These are phyloP conservation scores for Drosophila percnosoma DNA, from an alignment of 2,888 invertebrate species.

Conservation along the genomic window DNA sequence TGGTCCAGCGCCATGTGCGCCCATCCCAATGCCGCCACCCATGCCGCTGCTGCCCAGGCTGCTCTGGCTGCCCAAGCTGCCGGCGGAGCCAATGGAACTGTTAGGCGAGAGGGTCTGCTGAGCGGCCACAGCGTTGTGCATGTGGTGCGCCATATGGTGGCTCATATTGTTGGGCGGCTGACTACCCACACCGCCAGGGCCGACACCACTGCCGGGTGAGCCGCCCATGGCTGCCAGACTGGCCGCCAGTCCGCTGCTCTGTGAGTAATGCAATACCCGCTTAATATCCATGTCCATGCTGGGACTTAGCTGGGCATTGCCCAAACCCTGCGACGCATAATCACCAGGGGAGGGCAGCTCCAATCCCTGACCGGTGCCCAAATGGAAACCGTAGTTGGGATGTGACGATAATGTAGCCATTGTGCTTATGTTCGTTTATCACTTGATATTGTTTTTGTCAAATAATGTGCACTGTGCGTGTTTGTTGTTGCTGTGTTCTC, in stretches of 20 bases:
- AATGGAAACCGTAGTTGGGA: slow-evolving; percentile 85
- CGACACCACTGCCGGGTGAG: slow-evolving; percentile 81
- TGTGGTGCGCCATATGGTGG: slow-evolving; percentile 78
- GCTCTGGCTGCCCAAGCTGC: slow-evolving; percentile 67
- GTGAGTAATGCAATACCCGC: slow-evolving; percentile 84
- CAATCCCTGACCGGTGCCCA: slow-evolving; percentile 81
- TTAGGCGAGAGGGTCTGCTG: slow-evolving; percentile 83
- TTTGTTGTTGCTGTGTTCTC: slow-evolving; percentile 31
- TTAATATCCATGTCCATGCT: slow-evolving; percentile 84
- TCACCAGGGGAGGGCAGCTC: slow-evolving; percentile 84
- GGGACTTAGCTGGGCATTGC: slow-evolving; percentile 74
- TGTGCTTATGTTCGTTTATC: slow-evolving; percentile 40
- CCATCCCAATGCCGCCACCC: slow-evolving; percentile 61
- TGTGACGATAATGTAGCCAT: slow-evolving; percentile 85
- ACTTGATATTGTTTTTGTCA: slow-evolving; percentile 38
- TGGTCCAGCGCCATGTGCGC: slow-evolving; percentile 39
- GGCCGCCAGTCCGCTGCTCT: slow-evolving; percentile 81
- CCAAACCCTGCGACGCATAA: slow-evolving; percentile 81
- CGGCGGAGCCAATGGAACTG: slow-evolving; percentile 81
- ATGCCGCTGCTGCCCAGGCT: slow-evolving; percentile 73
- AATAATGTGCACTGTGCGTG: slow-evolving; percentile 35
- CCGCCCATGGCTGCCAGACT: slow-evolving; percentile 84
- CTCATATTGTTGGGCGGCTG: slow-evolving; percentile 82
- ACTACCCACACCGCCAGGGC: slow-evolving; percentile 74
- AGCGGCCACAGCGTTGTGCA: slow-evolving; percentile 68